Evolutionary conservation across 2,797 vertebrate genomes (phyloP), one percentile per base, ranked within the genome.

Genomic region (Paguma larvata): DNA sequence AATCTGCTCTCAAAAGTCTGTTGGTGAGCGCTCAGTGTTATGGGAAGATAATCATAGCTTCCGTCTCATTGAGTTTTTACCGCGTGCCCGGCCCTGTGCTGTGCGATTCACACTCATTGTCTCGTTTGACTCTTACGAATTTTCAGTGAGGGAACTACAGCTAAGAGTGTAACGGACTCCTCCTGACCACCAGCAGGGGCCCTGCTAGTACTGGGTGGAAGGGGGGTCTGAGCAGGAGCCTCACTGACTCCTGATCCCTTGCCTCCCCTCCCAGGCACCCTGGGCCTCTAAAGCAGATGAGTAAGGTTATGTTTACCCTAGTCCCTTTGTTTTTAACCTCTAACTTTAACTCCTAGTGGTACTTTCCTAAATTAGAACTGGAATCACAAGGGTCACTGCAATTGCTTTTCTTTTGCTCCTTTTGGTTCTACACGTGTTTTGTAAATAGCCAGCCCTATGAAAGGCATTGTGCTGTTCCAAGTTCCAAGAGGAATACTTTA

Each of bases 401-500:
- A 32, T 79, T 63, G 38, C n/a, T 68, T 51, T 48, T 34, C 72
- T 63, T 85, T 68, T 53, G 63, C 34, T 65, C 63, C 34, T 78
- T 78, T 85, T 48, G 13, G 25, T 65, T 51, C 16, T 48, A 3
- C 12, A 0, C 11, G 6, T 85, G 25, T 85, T 16, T 16, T 88
- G 14, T 82, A 38, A 53, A 85, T 32, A 93, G 18, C 5, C 51
- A 85, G 48, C 27, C 75, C 80, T 96, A 46, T 51, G 87, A 86
- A 96, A 77, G 56, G 34, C 4, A 2, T 62, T 85, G 8, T 78
- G 32, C 32, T 56, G 1, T 88, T 89, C 72, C 51, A 59, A 95
- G 63, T 59, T 59, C 56, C n/a, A n/a, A 15, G 38, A 53, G 89
- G 73, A 79, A 2, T 27, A 19, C 51, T n/a, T 70, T 2, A 21